Conservation (phyloP, 2,113 vertebrate species). For the Anolis carolinensis region DNA sequence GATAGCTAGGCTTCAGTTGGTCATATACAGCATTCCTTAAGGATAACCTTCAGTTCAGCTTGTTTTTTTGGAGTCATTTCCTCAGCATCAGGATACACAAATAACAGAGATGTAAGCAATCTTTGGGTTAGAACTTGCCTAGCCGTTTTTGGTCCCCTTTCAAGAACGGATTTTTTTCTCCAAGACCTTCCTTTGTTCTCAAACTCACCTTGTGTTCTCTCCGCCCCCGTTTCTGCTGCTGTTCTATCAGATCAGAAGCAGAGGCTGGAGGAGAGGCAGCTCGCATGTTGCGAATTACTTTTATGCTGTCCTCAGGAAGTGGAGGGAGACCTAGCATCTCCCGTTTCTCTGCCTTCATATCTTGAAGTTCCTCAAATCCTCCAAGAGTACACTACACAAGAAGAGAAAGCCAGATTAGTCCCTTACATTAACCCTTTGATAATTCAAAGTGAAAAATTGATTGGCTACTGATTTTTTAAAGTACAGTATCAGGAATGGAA, state of each 20-base stretch:
- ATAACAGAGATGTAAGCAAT: too few relatives aligned
- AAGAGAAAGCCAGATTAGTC: rapidly evolving
- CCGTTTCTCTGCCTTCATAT: constrained; percentile 88
- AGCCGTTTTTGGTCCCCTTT: background rate
- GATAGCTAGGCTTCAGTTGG: too few relatives aligned
- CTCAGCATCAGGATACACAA: too few relatives aligned
- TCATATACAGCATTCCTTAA: too few relatives aligned
- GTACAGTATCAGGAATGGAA: background rate
- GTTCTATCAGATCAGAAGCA: constrained; percentile 95
- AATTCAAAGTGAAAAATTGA: background rate
- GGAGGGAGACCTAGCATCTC: constrained; percentile 86
- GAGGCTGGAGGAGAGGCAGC: constrained; percentile 95
- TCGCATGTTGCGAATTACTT: constrained; percentile 94
- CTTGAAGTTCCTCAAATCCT: constrained; percentile 94
- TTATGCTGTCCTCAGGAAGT: constrained; percentile 94
- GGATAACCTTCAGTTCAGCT: too few relatives aligned
- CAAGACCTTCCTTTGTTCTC: rapidly evolving
- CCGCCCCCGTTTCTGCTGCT: constrained; percentile 94
- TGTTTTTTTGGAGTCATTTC: too few relatives aligned
- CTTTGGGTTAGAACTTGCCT: too few relatives aligned
- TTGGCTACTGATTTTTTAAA: background rate
- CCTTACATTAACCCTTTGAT: background rate
- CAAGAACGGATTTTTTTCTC: background rate
- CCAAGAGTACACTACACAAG: constrained; percentile 89
- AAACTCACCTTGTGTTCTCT: constrained; percentile 91